phyloP scores from a whole-genome alignment of 2,113 vertebrate species.

The Anguilla japonica region DNA sequence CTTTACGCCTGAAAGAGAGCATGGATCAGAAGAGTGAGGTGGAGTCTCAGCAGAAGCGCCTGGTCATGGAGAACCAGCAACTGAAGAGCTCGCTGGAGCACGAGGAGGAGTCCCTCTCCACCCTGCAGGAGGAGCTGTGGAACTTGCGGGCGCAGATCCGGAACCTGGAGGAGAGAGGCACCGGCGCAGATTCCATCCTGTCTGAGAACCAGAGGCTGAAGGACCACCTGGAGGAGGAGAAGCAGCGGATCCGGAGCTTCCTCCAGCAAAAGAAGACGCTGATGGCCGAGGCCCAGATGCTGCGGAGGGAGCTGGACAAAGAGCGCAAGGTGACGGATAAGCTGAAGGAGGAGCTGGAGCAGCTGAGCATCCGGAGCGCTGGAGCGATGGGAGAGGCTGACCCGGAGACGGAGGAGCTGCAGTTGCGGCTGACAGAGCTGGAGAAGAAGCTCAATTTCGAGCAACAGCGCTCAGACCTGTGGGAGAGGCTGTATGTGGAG shows the following conservation, averaged over 20 bases:
- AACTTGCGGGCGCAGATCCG: constrained; percentile 77
- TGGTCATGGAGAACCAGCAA: constrained; percentile 78
- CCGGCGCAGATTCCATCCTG: constrained; percentile 67
- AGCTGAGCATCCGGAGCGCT: constrained; percentile 60
- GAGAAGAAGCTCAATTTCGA: constrained; percentile 88
- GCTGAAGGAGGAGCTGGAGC: constrained; percentile 74
- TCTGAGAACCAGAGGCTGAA: constrained; percentile 84
- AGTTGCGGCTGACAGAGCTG: constrained; percentile 76
- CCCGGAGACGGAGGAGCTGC: constrained; percentile 69
- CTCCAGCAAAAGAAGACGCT: constrained; percentile 76
- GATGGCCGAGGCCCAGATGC: constrained; percentile 74
- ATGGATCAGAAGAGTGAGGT: constrained; percentile 68
- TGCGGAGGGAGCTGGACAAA: constrained; percentile 79
- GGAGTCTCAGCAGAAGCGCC: constrained; percentile 68
- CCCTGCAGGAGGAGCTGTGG: constrained; percentile 80
- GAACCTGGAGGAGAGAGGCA: constrained; percentile 76
- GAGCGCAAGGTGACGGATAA: constrained; percentile 73
- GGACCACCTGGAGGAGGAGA: constrained; percentile 81
- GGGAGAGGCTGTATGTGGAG: constrained; percentile 93
- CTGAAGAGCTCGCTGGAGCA: constrained; percentile 79
- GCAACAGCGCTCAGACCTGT: constrained; percentile 93
- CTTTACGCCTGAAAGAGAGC: constrained; percentile 68
- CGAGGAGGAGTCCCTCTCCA: constrained; percentile 77
- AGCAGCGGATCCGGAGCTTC: constrained; percentile 70
- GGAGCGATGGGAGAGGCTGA: constrained; percentile 31